Conservation (phyloP, 2,113 vertebrate genomes). For the Alethe castanea region DNA sequence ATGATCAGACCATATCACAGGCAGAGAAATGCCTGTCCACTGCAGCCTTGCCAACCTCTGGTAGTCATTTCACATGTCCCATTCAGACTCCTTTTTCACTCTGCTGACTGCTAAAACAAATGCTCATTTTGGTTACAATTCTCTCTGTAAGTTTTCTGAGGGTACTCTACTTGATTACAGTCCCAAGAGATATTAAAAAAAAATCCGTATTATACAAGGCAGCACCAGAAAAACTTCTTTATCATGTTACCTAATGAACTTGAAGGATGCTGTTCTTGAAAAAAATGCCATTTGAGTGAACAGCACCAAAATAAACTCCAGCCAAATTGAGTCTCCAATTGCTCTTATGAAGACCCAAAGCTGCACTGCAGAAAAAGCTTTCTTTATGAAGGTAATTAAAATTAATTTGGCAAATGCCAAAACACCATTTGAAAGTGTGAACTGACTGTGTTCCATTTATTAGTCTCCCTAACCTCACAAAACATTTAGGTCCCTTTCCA, state of each 20-base stretch:
- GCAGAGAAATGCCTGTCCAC: background rate
- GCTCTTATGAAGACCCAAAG: background rate
- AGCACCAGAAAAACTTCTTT: background rate
- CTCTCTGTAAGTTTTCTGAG: background rate
- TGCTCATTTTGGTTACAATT: background rate
- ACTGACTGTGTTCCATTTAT: constrained; percentile 47
- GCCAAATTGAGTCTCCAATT: background rate
- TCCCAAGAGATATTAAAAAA: background rate
- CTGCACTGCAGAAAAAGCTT: background rate
- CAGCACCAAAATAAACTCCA: constrained; percentile 11
- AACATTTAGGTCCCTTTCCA: constrained; percentile 28
- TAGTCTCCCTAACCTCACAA: constrained; percentile 54
- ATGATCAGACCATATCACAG: background rate
- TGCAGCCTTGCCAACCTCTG: background rate
- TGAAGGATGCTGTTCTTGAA: background rate
- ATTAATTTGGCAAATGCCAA: constrained; percentile 52
- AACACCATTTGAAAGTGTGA: constrained; percentile 36
- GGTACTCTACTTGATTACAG: background rate
- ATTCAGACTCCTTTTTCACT: background rate
- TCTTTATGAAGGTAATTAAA: constrained; percentile 45
- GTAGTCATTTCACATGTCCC: background rate
- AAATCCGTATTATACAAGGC: background rate
- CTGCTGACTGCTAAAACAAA: background rate
- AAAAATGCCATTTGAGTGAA: background rate
- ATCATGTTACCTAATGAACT: background rate